Evolutionary conservation across 2,797 vertebrate genomes (phyloP), one percentile per base, ranked within the genome.

Genomic region (Poecilia picta): DNA sequence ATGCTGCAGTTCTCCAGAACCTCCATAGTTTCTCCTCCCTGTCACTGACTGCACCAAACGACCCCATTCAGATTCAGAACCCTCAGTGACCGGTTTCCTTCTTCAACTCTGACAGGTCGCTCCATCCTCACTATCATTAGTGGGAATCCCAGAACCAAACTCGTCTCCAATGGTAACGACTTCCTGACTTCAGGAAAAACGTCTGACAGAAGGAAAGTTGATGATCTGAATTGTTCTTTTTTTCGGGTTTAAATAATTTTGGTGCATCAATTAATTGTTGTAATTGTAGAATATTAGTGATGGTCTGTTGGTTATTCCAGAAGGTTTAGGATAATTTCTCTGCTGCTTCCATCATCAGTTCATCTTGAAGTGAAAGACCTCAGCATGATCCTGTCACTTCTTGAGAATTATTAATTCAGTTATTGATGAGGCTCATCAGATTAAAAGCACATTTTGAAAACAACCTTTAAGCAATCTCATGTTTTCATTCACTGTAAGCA

Each of bases 1-100:
- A 53, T 41, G 82, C 53, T 85, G 47, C 68, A 2, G 74, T 51
- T 87, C 88, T 81, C 73, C 15, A 66, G 78, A 85, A 72, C 43
- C 41, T 89, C 84, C 47, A 55, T 39, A 78, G 64, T 23, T 81
- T 82, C 66, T 49, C 80, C 76, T 66, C 57, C 74, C 79, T 46
- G 78, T 88, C 83, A 73, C 81, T 68, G 79, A 87, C 78, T 59
- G 71, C 51, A 77, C 80, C 57, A 64, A 81, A 81, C 79, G 76
- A 85, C 78, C 83, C 73, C 31, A 49, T 83, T 79, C 79, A 0
- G 36, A 49, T 83, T 79, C 79, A 0, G 76, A 88, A 79, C 70
- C 79, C 82, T 75, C 39, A 0, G 41, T 85, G 85, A 81, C 74
- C 55, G 53, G 72, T 59, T 77, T 73, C 77, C 66, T 55, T 85